A percentile compares a stretch with the other conserved stretches of the same genome.
These are phyloP conservation scores for Petrocephalus schoutedeni DNA, from an alignment of 2,797 vertebrate genomes.

Conservation along the genomic window DNA sequence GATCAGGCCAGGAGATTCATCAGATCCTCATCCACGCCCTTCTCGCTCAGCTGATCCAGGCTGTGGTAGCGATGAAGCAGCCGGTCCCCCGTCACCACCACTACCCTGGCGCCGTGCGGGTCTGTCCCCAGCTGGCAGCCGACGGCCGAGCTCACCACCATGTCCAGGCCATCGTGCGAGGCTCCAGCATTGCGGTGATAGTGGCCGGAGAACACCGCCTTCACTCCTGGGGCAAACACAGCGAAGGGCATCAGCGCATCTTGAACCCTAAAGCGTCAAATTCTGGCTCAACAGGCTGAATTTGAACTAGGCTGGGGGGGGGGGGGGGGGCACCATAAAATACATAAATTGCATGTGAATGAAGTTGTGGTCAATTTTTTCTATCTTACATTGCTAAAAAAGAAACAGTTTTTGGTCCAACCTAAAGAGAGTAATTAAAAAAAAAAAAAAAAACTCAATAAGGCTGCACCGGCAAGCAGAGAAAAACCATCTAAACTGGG, in stretches of 20 bases:
- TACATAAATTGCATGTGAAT: neutral
- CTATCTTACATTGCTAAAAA: neutral
- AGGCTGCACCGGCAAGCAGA: neutral
- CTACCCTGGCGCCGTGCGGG: conserved; percentile 77
- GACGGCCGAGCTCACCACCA: conserved; percentile 93
- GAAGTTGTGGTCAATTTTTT: neutral
- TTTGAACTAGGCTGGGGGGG: neutral
- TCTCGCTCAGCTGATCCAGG: conserved; percentile 67
- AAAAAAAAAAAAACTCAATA: neutral
- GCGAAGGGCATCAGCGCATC: neutral
- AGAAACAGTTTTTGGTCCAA: neutral
- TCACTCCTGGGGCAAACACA: conserved; percentile 66
- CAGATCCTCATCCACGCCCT: conserved; percentile 72
- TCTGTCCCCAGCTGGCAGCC: conserved; percentile 90
- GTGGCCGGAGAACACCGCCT: conserved; percentile 89
- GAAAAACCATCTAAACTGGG: neutral
- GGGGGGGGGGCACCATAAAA: neutral
- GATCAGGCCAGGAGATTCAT: conserved; percentile 53
- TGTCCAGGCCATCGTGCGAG: conserved; percentile 70
- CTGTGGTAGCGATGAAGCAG: conserved; percentile 81
- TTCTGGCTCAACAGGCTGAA: neutral
- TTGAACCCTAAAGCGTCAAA: neutral
- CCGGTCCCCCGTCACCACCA: conserved; percentile 73
- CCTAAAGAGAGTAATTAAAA: neutral
- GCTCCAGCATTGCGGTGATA: conserved; percentile 90